A percentile compares a stretch with the other conserved stretches of the same genome.
Evolutionary conservation across 2,888 invertebrate genomes (phyloP).

Genomic region (Villa cingulata): DNA sequence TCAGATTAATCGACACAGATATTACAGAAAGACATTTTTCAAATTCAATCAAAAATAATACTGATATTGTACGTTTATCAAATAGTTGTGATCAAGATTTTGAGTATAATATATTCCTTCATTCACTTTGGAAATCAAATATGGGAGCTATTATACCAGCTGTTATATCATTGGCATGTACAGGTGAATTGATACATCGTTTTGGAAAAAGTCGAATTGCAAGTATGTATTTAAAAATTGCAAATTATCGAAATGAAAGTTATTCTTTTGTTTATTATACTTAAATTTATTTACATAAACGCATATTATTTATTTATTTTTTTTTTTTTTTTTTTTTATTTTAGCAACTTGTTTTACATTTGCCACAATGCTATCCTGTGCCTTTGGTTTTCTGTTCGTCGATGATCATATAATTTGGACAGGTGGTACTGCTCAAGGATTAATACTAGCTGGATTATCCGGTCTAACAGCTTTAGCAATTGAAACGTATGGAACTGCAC

Average conservation of each 20-base stretch:
- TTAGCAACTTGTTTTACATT: conserved; percentile 15
- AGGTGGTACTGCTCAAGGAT: conserved; percentile 17
- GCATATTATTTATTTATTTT: not conserved
- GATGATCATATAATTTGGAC: conserved; percentile 17
- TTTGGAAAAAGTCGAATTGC: conserved; percentile 17
- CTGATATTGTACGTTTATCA: conserved; percentile 36
- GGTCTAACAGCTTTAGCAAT: conserved; percentile 15
- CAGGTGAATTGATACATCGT: conserved; percentile 15
- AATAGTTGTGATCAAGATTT: conserved; percentile 35
- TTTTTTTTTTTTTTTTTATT: not conserved
- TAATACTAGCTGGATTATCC: conserved; percentile 15
- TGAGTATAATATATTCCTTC: conserved; percentile 17
- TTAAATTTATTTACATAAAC: not conserved
- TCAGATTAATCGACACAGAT: conserved; percentile 46
- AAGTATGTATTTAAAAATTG: conserved; percentile 11
- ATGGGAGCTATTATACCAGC: conserved; percentile 15
- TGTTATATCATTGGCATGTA: conserved; percentile 11
- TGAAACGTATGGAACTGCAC: conserved; percentile 16
- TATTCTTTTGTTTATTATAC: too few relatives aligned
- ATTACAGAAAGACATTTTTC: conserved; percentile 41
- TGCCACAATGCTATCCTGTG: conserved; percentile 15
- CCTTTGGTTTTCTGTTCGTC: conserved; percentile 15
- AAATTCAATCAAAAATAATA: conserved; percentile 40
- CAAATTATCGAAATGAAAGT: not conserved
- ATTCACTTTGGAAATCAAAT: conserved; percentile 15